Conservation (phyloP, 2,113 vertebrate species). For the Erythrolamprus reginae region DNA sequence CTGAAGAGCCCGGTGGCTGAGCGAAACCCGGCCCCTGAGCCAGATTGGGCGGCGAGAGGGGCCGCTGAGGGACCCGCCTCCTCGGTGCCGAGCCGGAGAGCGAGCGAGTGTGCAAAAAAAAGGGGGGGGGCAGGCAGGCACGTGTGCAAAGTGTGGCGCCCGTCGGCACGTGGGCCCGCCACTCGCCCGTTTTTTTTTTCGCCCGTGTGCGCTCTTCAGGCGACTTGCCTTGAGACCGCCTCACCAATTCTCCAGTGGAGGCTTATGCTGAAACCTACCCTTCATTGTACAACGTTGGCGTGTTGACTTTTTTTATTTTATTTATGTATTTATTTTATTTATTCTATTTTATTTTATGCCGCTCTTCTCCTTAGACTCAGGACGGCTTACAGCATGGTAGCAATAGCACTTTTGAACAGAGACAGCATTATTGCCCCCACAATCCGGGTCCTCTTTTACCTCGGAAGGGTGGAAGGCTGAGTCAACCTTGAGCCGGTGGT, state of each 20-base stretch:
- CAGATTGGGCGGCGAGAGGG: background rate
- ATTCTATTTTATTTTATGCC: too few species aligned
- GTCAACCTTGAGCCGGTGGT: too few species aligned
- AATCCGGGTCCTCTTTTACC: too few species aligned
- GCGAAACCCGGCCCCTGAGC: constrained; percentile 22
- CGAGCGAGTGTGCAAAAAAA: background rate
- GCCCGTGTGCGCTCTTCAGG: background rate
- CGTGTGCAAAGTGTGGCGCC: background rate
- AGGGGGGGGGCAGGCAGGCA: too few species aligned
- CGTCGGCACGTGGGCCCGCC: background rate
- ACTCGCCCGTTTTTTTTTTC: background rate
- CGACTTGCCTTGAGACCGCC: background rate
- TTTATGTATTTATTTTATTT: too few species aligned
- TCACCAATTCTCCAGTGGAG: background rate
- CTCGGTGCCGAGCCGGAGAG: background rate
- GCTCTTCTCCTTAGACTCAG: too few species aligned
- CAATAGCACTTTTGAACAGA: too few species aligned
- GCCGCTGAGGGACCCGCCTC: background rate
- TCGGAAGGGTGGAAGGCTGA: too few species aligned
- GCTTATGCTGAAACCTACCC: background rate
- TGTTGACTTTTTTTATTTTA: too few species aligned
- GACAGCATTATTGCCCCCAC: too few species aligned
- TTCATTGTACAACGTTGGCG: background rate
- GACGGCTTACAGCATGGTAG: too few species aligned
- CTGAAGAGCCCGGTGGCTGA: constrained; percentile 16